Conservation (phyloP, 2,113 vertebrate genomes). For the Ameiurus melas region DNA sequence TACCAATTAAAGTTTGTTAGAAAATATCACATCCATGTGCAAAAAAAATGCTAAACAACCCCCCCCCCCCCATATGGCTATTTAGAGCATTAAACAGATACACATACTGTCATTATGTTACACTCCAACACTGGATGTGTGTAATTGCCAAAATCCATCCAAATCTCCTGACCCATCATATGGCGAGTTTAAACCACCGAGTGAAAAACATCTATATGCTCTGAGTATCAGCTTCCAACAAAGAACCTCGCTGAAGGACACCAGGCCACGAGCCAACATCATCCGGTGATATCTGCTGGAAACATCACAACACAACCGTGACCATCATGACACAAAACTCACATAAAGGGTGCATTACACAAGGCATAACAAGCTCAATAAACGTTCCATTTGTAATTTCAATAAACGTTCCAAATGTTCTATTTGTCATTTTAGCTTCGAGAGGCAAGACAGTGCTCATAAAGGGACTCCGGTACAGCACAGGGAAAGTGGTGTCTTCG, state of each 20-base stretch:
- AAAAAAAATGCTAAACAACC: not conserved
- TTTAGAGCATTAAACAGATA: not conserved
- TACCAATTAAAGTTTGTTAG: not conserved
- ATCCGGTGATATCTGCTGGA: conserved; percentile 7
- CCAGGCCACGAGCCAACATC: conserved; percentile 20
- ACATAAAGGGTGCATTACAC: conserved; percentile 15
- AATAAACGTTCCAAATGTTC: conserved; percentile 30
- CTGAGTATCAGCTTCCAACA: conserved; percentile 42
- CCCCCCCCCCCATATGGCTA: not conserved
- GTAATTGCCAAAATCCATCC: conserved; percentile 33
- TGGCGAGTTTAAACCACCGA: conserved; percentile 35
- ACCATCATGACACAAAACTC: conserved; percentile 12
- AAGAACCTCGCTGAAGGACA: conserved; percentile 40
- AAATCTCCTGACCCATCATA: conserved; percentile 31
- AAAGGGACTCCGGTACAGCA: conserved; percentile 31
- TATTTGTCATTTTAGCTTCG: conserved; percentile 25
- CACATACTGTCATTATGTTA: not conserved
- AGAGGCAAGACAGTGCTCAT: conserved; percentile 30
- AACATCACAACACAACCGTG: not conserved
- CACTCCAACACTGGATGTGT: too few species aligned
- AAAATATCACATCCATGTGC: not conserved
- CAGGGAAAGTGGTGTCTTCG: conserved; percentile 24
- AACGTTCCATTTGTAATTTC: conserved; percentile 44
- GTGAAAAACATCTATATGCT: conserved; percentile 40
- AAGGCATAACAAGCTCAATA: conserved; percentile 21